These are phyloP conservation scores for Cantharis nigra DNA, from an alignment of 2,888 invertebrate species.

Conservation along the genomic window DNA sequence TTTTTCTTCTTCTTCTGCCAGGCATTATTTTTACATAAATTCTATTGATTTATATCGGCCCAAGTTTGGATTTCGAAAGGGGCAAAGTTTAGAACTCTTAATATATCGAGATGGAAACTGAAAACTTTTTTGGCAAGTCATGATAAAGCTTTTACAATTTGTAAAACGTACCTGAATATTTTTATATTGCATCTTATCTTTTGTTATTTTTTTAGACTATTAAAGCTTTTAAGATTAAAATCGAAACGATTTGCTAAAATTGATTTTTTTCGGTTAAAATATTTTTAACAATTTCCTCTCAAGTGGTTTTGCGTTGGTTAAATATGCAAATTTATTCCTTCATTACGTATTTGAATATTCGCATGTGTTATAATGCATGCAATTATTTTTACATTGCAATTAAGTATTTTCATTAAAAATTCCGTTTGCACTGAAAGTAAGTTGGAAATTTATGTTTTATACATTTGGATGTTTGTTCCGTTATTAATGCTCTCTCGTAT, in stretches of 20 bases:
- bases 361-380: slow-evolving; percentile 16
- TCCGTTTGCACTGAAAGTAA: slow-evolving; percentile 18
- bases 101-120: not conserved
- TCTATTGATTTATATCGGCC: not conserved
- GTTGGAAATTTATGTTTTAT: slow-evolving; percentile 28
- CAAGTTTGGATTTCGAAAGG: not conserved
- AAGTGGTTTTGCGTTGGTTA: slow-evolving; percentile 1
- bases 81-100: not conserved
- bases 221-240: not conserved
- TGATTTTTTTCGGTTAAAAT: not conserved
- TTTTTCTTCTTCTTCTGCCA: not conserved
- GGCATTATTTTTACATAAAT: not conserved
- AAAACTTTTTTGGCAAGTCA: slow-evolving; percentile 4
- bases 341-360: slow-evolving; percentile 15
- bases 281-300: slow-evolving; percentile 16
- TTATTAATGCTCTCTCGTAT: not conserved
- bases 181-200: not conserved
- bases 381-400: slow-evolving; percentile 15
- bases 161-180: not conserved
- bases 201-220: not conserved
- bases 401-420: slow-evolving; percentile 18
- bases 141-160: slow-evolving; percentile 4
- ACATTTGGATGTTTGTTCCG: not conserved
- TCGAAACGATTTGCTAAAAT: not conserved
- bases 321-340: slow-evolving; percentile 15